Conservation (phyloP, 2,888 invertebrate genomes). For the Malthinus seriepunctatus region DNA sequence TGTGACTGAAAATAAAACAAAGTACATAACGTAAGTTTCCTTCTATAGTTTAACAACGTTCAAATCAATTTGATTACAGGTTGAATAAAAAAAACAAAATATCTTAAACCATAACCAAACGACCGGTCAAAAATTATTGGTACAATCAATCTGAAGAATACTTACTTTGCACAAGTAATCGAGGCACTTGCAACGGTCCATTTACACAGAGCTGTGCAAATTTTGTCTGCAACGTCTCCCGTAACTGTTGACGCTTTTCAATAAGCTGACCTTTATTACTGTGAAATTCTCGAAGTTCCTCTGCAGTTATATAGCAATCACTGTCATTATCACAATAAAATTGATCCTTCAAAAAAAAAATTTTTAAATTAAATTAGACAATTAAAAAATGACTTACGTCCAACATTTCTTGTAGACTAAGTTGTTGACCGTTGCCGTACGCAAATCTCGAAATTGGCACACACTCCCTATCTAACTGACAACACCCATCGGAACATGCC, state of each 20-base stretch:
- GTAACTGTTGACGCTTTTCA: slow-evolving; percentile 78
- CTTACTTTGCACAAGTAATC: slow-evolving; percentile 50
- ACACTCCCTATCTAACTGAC: slow-evolving; percentile 68
- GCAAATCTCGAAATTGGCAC: slow-evolving; percentile 45
- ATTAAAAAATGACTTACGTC: slow-evolving; percentile 59
- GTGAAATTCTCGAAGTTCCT: slow-evolving; percentile 86
- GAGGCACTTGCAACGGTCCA: slow-evolving; percentile 54
- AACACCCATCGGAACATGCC: slow-evolving; percentile 86
- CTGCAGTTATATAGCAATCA: slow-evolving; percentile 80
- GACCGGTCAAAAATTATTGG: not conserved
- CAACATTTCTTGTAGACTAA: slow-evolving; percentile 77
- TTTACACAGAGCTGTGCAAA: slow-evolving; percentile 78
- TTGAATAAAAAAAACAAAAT: too few relatives aligned
- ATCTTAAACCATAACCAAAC: slow-evolving; percentile 15
- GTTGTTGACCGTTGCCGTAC: slow-evolving; percentile 62
- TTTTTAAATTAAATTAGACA: not conserved
- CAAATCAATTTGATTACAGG: too few relatives aligned
- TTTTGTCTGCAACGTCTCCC: slow-evolving; percentile 79
- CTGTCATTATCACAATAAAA: slow-evolving; percentile 78
- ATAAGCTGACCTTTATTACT: slow-evolving; percentile 76
- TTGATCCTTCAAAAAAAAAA: slow-evolving; percentile 64
- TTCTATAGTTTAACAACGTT: too few relatives aligned
- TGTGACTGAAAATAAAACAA: too few relatives aligned
- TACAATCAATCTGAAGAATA: slow-evolving; percentile 48
- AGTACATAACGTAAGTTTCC: too few relatives aligned